These are phyloP conservation scores for Crotalus tigris DNA, from an alignment of 2,113 vertebrate species.

Conservation along the genomic window DNA sequence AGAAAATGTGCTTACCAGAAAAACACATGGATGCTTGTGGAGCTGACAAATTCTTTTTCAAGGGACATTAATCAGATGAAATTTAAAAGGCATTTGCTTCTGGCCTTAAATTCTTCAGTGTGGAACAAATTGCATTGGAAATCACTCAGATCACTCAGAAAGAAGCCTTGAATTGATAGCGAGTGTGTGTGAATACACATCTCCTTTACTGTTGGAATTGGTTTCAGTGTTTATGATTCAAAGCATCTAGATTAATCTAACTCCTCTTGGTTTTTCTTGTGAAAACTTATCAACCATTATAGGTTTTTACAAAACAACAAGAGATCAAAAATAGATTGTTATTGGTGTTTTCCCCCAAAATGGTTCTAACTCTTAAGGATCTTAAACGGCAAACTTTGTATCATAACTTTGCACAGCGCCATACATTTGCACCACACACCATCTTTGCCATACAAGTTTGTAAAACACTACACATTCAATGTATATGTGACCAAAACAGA, in stretches of 20 bases:
- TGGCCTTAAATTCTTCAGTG: conserved; percentile 49
- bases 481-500: not conserved
- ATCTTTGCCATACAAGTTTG: not conserved
- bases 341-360: not conserved
- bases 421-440: not conserved
- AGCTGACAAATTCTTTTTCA: conserved; percentile 54
- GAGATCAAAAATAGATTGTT: not conserved
- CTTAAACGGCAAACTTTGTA: conserved; percentile 4
- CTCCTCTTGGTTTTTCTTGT: conserved; percentile 23
- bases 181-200: conserved; percentile 29
- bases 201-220: conserved; percentile 19
- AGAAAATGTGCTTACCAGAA: conserved; percentile 46
- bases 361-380: not conserved
- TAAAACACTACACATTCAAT: not conserved
- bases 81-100: conserved; percentile 56
- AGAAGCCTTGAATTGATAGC: conserved; percentile 34
- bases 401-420: not conserved
- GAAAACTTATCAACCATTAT: conserved; percentile 25
- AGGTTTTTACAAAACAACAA: conserved; percentile 18
- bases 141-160: conserved; percentile 52
- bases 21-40: conserved; percentile 33
- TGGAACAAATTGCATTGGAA: conserved; percentile 57
- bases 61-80: conserved; percentile 64
- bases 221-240: conserved; percentile 24
- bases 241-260: conserved; percentile 14